Base-by-base conservation (phyloP, 1,140 invertebrate species). In the Triops cancriformis region DNA sequence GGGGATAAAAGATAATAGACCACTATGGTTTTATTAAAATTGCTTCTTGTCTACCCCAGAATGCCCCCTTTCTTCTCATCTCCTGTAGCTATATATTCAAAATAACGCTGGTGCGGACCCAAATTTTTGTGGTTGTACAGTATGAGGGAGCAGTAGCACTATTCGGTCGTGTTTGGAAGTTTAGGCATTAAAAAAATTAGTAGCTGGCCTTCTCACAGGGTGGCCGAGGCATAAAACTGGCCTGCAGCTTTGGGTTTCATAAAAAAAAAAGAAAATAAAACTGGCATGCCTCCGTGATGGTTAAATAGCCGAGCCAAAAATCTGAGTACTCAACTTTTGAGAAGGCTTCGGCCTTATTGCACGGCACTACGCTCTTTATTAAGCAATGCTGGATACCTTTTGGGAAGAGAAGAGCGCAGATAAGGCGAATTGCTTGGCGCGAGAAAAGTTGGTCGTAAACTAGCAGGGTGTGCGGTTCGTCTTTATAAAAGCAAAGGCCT, bases 1-100 rank as follows among this genome's bases (percentile, higher is more conserved):
- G 9, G 51, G 51, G n/a, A 64, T 64, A 64, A 64, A 23, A 14
- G 51, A 64, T 64, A 64, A 64, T 64, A 64, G 51, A 64, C 51
- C 51, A 64, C 51, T 64, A 64, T 64, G 51, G 51, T 64, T 64
- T 64, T 64, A 64, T 64, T 64, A 64, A 64, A 64, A 64, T 64
- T 64, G 23, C 51, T 23, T 23, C 51, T 10, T 64, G n/a, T 64
- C 51, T 64, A 18, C 51, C 51, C 51, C 23, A 64, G 23, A 64
- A 23, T 37, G 31, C 31, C 31, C 31, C 2, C 2, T 23, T 64
- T 64, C 18, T 64, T 64, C 51, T 64, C 18, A 64, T 64, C 14
- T 64, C 23, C 14, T 23, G 18, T 12, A 23, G 18, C 23, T 14
- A 0, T 64, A 64, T 64, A 18, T 64, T 64, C 31, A 37, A 64